Conservation (phyloP, 2,113 vertebrate genomes). For the Nycticorax nycticorax region DNA sequence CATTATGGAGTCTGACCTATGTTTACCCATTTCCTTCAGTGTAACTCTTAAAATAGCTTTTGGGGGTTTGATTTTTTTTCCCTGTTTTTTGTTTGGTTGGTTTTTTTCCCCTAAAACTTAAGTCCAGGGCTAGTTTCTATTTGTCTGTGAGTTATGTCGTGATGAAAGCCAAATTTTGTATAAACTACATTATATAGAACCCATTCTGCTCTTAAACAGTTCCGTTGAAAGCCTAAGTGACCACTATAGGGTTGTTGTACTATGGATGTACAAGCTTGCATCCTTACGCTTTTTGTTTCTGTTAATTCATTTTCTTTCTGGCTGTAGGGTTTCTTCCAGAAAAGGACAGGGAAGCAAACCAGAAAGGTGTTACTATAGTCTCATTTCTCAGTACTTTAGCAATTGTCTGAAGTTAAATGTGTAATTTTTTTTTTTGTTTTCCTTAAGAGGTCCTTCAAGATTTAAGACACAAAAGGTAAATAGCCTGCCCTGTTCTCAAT, state of each 20-base stretch:
- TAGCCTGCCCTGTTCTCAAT: not conserved
- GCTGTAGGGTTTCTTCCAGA: not conserved
- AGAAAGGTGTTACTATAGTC: not conserved
- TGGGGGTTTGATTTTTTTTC: not conserved
- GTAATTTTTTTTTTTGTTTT: not conserved
- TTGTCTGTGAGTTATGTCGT: not conserved
- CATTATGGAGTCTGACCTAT: not conserved
- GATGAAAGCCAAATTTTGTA: not conserved
- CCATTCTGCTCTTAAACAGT: not conserved
- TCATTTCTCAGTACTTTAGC: not conserved
- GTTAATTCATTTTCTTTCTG: not conserved
- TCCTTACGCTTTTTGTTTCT: not conserved
- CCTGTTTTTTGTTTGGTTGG: fast-evolving
- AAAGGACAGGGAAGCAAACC: not conserved
- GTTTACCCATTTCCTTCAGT: not conserved
- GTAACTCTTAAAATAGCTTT: not conserved
- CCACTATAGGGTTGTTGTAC: not conserved
- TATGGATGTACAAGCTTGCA: not conserved
- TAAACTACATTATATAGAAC: not conserved
- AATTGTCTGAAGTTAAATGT: not conserved
- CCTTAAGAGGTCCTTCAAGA: not conserved
- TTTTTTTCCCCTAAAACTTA: not conserved
- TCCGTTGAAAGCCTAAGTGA: not conserved
- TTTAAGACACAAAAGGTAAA: not conserved
- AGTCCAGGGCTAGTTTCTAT: not conserved